Evolutionary conservation across 2,113 vertebrate species (phyloP).

Genomic region (Notothenia coriiceps): DNA sequence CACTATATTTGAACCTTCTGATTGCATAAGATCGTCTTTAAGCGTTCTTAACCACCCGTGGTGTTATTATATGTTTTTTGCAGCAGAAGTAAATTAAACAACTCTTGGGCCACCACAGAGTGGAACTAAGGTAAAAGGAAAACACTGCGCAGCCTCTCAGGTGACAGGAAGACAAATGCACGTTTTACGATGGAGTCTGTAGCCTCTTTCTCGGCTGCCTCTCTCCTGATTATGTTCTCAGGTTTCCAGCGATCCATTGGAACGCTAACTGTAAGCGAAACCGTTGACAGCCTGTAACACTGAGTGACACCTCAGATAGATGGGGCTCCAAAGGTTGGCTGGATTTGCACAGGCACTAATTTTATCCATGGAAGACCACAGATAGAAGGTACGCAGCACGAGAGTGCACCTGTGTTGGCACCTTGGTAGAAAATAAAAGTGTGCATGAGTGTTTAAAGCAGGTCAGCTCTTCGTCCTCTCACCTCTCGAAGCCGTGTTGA

Average conservation of each 20-base stretch:
- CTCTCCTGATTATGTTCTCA: slow-evolving; percentile 53
- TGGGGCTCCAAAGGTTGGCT: slow-evolving; percentile 42
- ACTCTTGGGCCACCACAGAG: background rate
- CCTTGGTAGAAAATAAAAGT: slow-evolving; percentile 18
- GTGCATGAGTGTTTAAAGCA: slow-evolving; percentile 10
- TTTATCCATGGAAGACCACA: slow-evolving; percentile 63
- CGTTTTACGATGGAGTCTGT: slow-evolving; percentile 66
- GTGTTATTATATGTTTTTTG: slow-evolving; percentile 8
- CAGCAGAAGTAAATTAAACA: background rate
- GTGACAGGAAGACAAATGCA: slow-evolving; percentile 12
- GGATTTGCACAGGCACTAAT: slow-evolving; percentile 72
- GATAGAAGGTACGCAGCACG: slow-evolving; percentile 11
- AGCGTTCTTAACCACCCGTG: background rate
- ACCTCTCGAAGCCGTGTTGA: slow-evolving; percentile 49
- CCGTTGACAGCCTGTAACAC: slow-evolving; percentile 75
- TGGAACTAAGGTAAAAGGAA: slow-evolving; percentile 12
- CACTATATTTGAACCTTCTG: slow-evolving; percentile 1
- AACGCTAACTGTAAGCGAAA: slow-evolving; percentile 80
- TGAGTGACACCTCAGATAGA: slow-evolving; percentile 75
- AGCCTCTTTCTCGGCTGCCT: slow-evolving; percentile 34
- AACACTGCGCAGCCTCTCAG: slow-evolving; percentile 10
- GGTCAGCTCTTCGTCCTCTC: slow-evolving; percentile 24
- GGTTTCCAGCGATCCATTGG: slow-evolving; percentile 65
- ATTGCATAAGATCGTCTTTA: background rate
- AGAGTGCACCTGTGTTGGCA: slow-evolving; percentile 34